Evolutionary conservation across 2,888 invertebrate species (phyloP).

Genomic region (Venusia cambrica): DNA sequence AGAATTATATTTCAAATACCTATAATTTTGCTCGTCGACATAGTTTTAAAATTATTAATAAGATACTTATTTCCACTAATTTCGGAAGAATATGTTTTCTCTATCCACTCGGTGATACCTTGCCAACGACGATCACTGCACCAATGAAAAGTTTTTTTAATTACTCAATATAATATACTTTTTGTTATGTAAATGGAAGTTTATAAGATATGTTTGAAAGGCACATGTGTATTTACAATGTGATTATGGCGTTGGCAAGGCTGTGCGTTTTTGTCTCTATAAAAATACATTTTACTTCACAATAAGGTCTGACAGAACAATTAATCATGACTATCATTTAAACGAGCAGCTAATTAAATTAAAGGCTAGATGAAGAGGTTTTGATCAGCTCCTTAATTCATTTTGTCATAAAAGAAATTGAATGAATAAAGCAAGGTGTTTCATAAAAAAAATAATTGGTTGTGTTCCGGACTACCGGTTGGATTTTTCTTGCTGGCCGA

Average conservation of each 20-base stretch:
- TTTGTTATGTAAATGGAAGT: conserved; percentile 28
- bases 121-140: conserved; percentile 71
- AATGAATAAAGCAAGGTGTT: too few relatives aligned
- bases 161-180: conserved; percentile 18
- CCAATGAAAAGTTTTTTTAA: conserved; percentile 50
- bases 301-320: too few relatives aligned
- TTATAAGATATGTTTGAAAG: conserved; percentile 30
- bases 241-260: conserved; percentile 62
- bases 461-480: too few relatives aligned
- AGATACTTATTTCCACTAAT: conserved; percentile 11
- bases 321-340: too few relatives aligned
- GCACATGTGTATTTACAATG: conserved; percentile 70
- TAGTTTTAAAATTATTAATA: conserved; percentile 7
- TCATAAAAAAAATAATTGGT: too few relatives aligned
- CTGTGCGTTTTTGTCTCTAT: conserved; percentile 41
- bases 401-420: too few relatives aligned
- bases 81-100: conserved; percentile 50
- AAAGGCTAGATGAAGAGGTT: too few relatives aligned
- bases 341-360: too few relatives aligned
- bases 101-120: conserved; percentile 50
- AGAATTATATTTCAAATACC: too few relatives aligned
- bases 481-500: too few relatives aligned
- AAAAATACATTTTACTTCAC: conserved; percentile 12
- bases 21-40: too few relatives aligned
- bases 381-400: too few relatives aligned